Conservation (phyloP, 2,797 vertebrate species). For the Chrysocyon brachyurus region DNA sequence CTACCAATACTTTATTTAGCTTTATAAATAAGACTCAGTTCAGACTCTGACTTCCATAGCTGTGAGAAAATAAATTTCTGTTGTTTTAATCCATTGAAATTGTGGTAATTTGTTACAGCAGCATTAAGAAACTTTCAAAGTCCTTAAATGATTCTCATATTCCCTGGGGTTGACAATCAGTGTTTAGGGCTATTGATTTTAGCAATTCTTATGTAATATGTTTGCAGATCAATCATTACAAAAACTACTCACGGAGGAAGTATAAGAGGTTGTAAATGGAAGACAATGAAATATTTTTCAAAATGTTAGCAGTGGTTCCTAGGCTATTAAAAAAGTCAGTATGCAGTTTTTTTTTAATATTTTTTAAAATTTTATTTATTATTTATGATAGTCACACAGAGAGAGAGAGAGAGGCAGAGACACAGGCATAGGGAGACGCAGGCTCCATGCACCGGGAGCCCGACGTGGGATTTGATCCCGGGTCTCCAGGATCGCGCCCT, state of each 20-base stretch:
- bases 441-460: no score
- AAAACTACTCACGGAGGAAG: not conserved
- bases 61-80: not conserved
- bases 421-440: no score
- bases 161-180: not conserved
- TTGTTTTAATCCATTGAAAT: not conserved
- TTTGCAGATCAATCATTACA: not conserved
- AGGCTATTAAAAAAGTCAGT: not conserved
- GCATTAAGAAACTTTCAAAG: not conserved
- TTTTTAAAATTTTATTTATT: no score
- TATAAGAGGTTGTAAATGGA: not conserved
- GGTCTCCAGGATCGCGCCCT: no score
- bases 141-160: not conserved
- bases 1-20: not conserved
- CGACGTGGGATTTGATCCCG: no score
- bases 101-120: not conserved
- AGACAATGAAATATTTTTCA: not conserved
- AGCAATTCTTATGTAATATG: not conserved
- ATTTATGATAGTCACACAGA: no score
- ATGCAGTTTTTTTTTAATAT: not conserved
- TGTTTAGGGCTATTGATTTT: not conserved
- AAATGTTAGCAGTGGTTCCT: not conserved
- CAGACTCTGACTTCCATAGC: not conserved
- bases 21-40: not conserved
- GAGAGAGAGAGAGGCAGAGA: no score